A percentile compares a stretch with the other conserved stretches of the same genome.
These are phyloP conservation scores for Aplysina aerophoba DNA, from an alignment of 37 sponge, comb jelly and placozoan species.

Conservation along the genomic window DNA sequence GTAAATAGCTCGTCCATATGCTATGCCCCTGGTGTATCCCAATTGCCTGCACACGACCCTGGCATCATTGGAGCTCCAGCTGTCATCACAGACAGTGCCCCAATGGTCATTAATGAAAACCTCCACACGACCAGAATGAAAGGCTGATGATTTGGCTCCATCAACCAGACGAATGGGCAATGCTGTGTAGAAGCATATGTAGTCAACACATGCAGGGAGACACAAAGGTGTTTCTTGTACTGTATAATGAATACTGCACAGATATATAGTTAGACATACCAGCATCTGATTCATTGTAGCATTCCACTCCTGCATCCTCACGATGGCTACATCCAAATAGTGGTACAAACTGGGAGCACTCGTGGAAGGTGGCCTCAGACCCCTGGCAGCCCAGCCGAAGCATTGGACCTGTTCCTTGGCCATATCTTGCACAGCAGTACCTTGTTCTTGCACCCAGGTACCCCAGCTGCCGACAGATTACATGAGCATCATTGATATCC, in stretches of 20 bases:
- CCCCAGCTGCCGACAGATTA: not conserved
- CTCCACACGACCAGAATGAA: conserved; percentile 15
- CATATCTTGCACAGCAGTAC: not conserved
- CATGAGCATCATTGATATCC: conserved; percentile 6
- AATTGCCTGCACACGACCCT: not conserved
- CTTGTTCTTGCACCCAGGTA: not conserved
- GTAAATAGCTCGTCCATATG: not conserved
- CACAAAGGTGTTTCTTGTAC: no score
- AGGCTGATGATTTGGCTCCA: not conserved
- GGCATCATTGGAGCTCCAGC: not conserved
- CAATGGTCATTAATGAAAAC: not conserved
- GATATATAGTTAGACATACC: no score
- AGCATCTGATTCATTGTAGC: not conserved
- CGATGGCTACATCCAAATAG: not conserved
- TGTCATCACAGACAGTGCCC: conserved; percentile 6
- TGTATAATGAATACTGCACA: no score
- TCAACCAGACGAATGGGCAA: not conserved
- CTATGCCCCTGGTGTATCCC: not conserved
- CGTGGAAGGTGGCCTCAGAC: not conserved
- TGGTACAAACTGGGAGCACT: not conserved
- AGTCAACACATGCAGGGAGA: no score
- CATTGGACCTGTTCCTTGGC: not conserved
- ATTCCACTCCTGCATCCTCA: conserved; percentile 7
- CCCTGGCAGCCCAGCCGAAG: not conserved
- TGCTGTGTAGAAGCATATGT: not conserved